Percentiles rank a stretch among this genome's conserved stretches.
Evolutionary conservation across 2,113 vertebrate species (phyloP).

Genomic region (Fregetta grallaria): DNA sequence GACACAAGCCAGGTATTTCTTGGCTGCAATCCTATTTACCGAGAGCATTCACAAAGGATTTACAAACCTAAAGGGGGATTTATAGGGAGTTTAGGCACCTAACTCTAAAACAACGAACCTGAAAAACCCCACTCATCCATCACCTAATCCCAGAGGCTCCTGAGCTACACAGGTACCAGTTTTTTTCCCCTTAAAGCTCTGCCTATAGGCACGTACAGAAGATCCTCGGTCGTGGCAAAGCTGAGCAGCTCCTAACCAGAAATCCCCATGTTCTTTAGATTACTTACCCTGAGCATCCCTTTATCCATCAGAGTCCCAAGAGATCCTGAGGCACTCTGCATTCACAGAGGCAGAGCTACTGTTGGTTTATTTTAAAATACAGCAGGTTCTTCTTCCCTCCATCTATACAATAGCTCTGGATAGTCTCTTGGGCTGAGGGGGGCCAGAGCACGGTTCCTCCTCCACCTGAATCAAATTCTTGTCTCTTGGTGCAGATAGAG

Average conservation of each 20-base stretch:
- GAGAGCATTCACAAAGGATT: constrained; percentile 28
- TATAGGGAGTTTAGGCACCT: constrained; percentile 51
- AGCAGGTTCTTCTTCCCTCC: background rate
- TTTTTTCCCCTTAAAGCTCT: background rate
- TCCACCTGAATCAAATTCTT: background rate
- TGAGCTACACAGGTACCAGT: background rate
- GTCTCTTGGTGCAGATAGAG: background rate
- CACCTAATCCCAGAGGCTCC: constrained; percentile 5
- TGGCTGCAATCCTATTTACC: constrained; percentile 23
- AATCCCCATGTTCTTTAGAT: background rate
- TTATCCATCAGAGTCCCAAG: background rate
- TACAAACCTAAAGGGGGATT: constrained; percentile 50
- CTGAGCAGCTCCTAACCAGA: background rate
- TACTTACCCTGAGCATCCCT: background rate
- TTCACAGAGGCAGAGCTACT: background rate
- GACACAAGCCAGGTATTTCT: constrained; percentile 37
- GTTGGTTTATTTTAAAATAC: background rate
- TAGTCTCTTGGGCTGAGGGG: background rate
- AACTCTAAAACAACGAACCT: background rate
- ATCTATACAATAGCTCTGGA: background rate
- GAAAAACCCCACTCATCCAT: constrained; percentile 53
- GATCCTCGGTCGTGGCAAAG: background rate
- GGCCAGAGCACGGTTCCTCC: background rate
- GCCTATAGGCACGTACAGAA: background rate
- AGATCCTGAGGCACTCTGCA: background rate